Evolutionary conservation across 2,113 vertebrate genomes (phyloP), one percentile per base, ranked within the genome.

Genomic region (Ammospiza nelsoni): DNA sequence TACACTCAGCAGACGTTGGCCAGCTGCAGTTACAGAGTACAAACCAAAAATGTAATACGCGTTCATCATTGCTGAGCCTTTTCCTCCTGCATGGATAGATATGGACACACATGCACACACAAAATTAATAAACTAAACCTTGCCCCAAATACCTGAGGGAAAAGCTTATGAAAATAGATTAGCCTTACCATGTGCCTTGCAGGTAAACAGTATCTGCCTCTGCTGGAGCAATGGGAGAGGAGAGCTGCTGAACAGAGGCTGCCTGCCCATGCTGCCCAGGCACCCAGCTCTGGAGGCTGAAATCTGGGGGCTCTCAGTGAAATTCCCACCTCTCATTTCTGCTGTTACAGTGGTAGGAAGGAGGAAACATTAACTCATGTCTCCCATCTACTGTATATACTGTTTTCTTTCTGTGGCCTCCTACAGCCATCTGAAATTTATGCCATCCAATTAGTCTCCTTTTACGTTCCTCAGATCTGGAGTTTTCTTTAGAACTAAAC

Each of bases 141-240:
- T 94, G 37, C 69, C 69, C 88, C 85, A 92, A 63, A 96, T 88
- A 91, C 91, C 84, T 83, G 86, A 95, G 88, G 75, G 74, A 95
- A 95, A 95, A 95, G 51, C 90, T 93, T 92, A 86, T 90, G 93
- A 92, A 94, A 93, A 95, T 93, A 93, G 89, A 92, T 93, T 73
- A 92, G 79, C 51, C 61, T 89, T 89, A 65, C 91, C 48, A 20
- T 88, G 74, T 92, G 86, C 80, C 81, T 94, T 72, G 46, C 93
- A 95, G 92, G 91, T 96, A 90, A 97, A 63, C 76, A 61, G 57
- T 74, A 48, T 88, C 75, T 94, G 49, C 22, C 43, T 90, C 61
- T 62, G 67, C 31, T 49, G 12, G 71, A 67, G 90, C 85, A 73
- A 2, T 44, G 63, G 76, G 73, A 94, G 80, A 69, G 58, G 69